Base-by-base conservation (phyloP, 2,797 vertebrate species). In the Nannoperca australis region DNA sequence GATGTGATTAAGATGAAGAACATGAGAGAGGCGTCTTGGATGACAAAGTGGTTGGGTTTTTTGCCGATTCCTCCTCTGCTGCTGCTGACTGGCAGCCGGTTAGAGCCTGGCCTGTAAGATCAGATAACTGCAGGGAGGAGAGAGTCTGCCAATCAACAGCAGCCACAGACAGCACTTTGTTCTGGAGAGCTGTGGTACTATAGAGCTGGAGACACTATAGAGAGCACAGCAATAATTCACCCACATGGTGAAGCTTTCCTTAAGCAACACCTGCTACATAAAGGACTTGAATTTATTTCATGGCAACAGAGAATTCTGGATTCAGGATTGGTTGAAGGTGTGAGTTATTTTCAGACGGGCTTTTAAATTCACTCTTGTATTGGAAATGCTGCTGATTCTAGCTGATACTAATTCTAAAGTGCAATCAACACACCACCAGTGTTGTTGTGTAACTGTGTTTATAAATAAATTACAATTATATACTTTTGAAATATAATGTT, bases 1-100 rank as follows among this genome's bases (percentile, higher is more conserved):
- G 87, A 89, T 91, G 89, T 91, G 87, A 91, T 92, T 90, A 90
- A 91, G 88, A 89, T 75, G 87, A 81, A 87, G 88, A 89, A 91
- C 70, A 75, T 64, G 84, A 86, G 81, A 76, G 76, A 63, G 79
- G 85, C 76, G 24, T 84, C 76, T 86, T 78, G 50, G 84, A 82
- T 90, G 91, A 83, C 90, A 88, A 74, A 92, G 86, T 70, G 83
- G 47, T 65, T 38, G 68, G 60, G 38, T 11, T 81, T 76, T 67
- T 59, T 36, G 70, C 68, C 40, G 66, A 74, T 65, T 63, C 62
- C 55, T 79, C 68, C 61, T 45, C 77, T 17, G 32, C 81, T n/a
- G 78, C 70, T 77, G 85, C 76, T 79, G 79, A 77, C 76, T 81
- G 81, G 77, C 84, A 82, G 88, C 65, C 51, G 78, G 73, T 79